A percentile compares a stretch with the other conserved stretches of the same genome.
Conservation (phyloP, 2,797 vertebrate genomes). For the Acestrorhynchus altus region DNA sequence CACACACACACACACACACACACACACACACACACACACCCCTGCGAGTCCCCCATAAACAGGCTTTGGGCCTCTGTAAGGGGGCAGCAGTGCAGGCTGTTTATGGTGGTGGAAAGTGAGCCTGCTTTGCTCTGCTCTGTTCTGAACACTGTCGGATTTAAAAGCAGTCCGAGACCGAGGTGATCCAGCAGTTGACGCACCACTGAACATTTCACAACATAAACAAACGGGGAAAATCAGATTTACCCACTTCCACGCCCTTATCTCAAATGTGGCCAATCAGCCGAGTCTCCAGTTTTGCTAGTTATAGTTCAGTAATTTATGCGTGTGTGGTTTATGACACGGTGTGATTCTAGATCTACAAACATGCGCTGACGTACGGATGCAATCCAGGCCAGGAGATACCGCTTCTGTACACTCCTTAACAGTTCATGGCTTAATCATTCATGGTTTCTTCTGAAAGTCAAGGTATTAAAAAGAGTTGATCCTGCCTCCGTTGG, state of each 20-base stretch:
- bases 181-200: background rate
- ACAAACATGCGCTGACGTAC: too few relatives aligned
- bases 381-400: too few relatives aligned
- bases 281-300: too few relatives aligned
- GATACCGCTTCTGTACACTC: too few relatives aligned
- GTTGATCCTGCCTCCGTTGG: too few relatives aligned
- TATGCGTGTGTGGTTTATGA: too few relatives aligned
- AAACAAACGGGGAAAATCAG: background rate
- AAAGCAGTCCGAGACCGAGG: background rate
- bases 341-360: too few relatives aligned
- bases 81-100: slow-evolving; percentile 79
- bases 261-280: too few relatives aligned
- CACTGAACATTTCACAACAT: background rate
- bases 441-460: too few relatives aligned
- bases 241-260: background rate
- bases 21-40: background rate
- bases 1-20: background rate
- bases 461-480: too few relatives aligned
- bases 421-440: too few relatives aligned
- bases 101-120: slow-evolving; percentile 79
- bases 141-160: background rate
- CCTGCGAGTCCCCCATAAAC: slow-evolving; percentile 76
- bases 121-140: slow-evolving; percentile 59
- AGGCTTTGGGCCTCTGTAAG: slow-evolving; percentile 79
- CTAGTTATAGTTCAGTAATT: too few relatives aligned